Evolutionary conservation across 2,797 vertebrate species (phyloP).

Genomic region (Hylomyscus alleni): DNA sequence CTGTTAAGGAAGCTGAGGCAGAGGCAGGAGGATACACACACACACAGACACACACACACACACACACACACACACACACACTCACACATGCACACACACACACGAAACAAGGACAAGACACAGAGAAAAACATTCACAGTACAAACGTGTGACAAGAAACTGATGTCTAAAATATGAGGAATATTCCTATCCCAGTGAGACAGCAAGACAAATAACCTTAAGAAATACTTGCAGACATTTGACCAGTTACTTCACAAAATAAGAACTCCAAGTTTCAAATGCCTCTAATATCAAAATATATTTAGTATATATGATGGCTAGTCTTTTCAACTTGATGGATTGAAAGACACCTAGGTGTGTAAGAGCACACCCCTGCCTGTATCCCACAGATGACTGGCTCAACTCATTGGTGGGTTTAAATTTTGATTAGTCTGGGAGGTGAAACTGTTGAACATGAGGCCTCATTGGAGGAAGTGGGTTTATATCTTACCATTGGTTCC

Average conservation of each 20-base stretch:
- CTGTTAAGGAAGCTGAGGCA: background rate
- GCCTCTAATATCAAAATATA: background rate
- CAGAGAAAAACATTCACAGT: background rate
- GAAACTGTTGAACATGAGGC: background rate
- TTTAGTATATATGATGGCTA: background rate
- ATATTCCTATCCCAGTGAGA: background rate
- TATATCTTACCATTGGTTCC: background rate
- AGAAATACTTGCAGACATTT: background rate
- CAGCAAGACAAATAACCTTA: background rate
- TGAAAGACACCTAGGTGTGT: too few relatives aligned
- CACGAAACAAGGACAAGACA: background rate
- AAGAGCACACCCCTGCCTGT: background rate
- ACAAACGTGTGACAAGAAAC: background rate
- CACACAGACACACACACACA: background rate
- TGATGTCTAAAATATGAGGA: background rate
- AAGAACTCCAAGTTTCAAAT: background rate
- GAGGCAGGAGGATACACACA: background rate
- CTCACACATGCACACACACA: background rate
- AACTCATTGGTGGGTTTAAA: too few relatives aligned
- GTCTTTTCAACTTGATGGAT: background rate
- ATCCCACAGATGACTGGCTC: background rate
- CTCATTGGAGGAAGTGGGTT: background rate
- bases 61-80: background rate
- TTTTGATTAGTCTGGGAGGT: background rate
- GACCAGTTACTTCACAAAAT: background rate